Conservation (phyloP, 1,140 invertebrate genomes). For the Oreohelix idahoensis region DNA sequence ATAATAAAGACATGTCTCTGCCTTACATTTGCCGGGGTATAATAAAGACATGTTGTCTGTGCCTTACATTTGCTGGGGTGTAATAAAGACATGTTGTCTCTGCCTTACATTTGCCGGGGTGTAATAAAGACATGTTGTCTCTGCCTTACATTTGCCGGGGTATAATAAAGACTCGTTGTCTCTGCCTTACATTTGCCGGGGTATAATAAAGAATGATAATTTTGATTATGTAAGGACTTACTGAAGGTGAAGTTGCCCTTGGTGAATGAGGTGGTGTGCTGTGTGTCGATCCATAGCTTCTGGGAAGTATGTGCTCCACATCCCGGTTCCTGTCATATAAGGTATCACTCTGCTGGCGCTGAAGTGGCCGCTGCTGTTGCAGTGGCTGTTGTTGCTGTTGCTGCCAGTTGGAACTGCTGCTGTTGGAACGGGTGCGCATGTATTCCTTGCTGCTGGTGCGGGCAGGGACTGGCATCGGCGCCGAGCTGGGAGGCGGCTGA, state of each 20-base stretch:
- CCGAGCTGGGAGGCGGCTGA: constrained; percentile 76
- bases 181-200: no score
- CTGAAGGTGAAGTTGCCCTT: constrained; percentile 38
- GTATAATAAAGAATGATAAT: no score
- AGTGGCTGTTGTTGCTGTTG: constrained; percentile 40
- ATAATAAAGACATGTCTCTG: no score
- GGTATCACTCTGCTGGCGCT: constrained; percentile 73
- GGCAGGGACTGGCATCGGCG: constrained; percentile 73
- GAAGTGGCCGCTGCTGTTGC: constrained; percentile 53
- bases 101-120: no score
- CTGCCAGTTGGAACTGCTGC: constrained; percentile 52
- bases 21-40: no score
- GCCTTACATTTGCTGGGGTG: no score
- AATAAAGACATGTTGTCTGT: no score
- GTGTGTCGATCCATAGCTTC: constrained; percentile 37
- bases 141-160: no score
- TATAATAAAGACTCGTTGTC: no score
- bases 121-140: no score
- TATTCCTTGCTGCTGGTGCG: constrained; percentile 70
- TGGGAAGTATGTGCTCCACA: constrained; percentile 36
- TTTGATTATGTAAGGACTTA: no score
- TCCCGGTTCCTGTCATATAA: constrained; percentile 72
- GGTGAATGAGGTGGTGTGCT: constrained; percentile 51
- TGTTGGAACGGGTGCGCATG: constrained; percentile 54
- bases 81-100: no score